A percentile compares a stretch with the other conserved stretches of the same genome.
These are phyloP conservation scores for Lacanobia wlatinum DNA, from an alignment of 2,888 invertebrate species.

Conservation along the genomic window DNA sequence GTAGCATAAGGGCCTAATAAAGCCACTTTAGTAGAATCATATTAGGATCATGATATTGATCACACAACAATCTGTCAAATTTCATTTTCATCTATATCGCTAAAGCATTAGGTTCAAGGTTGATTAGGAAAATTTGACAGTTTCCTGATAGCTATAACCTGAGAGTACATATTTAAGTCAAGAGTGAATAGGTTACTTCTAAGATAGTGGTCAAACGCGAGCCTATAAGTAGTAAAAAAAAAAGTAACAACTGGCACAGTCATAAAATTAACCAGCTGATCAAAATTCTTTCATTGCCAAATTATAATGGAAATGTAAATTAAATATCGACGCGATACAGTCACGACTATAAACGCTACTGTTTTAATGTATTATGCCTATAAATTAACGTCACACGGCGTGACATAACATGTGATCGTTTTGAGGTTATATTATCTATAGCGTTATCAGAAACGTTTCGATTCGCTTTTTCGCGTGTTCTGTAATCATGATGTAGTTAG, in stretches of 20 bases:
- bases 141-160: too few species aligned
- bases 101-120: too few species aligned
- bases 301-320: slow-evolving; percentile 37
- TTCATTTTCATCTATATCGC: too few species aligned
- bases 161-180: too few species aligned
- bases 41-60: too few species aligned
- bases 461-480: slow-evolving; percentile 33
- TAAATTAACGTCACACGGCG: slow-evolving; percentile 36
- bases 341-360: slow-evolving; percentile 15
- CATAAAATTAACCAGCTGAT: slow-evolving; percentile 34
- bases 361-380: slow-evolving; percentile 17
- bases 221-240: too few species aligned
- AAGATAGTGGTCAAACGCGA: too few species aligned
- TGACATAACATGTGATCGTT: slow-evolving; percentile 63
- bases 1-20: too few species aligned
- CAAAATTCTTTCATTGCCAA: slow-evolving; percentile 33
- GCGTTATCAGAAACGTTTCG: slow-evolving; percentile 47
- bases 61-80: too few species aligned
- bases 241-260: background rate
- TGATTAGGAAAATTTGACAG: too few species aligned
- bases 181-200: too few species aligned
- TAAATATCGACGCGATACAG: slow-evolving; percentile 23
- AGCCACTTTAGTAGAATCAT: too few species aligned
- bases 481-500: slow-evolving; percentile 31
- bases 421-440: slow-evolving; percentile 63